These are phyloP conservation scores for Nibea coibor DNA, from an alignment of 2,113 vertebrate species.

Conservation along the genomic window DNA sequence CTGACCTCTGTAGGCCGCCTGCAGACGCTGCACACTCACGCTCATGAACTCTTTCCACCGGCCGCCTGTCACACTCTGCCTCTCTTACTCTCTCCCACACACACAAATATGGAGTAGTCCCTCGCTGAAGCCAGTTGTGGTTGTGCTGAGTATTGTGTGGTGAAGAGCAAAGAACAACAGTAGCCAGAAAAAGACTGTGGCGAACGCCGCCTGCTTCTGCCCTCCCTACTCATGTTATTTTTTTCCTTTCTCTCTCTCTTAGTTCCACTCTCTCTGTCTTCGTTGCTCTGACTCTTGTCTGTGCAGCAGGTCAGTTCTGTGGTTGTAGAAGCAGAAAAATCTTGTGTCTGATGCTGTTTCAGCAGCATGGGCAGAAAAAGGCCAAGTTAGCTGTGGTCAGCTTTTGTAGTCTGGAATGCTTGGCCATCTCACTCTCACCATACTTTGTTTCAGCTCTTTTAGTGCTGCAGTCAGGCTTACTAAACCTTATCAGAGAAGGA, in stretches of 20 bases:
- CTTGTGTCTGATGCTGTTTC: constrained; percentile 51
- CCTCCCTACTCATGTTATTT: constrained; percentile 21
- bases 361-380: constrained; percentile 49
- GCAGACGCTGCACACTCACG: constrained; percentile 38
- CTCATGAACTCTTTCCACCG: neutral
- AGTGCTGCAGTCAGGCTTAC: neutral
- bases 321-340: constrained; percentile 52
- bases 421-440: constrained; percentile 8
- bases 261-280: constrained; percentile 11
- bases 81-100: constrained; percentile 12
- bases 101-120: constrained; percentile 39
- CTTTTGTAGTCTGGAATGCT: constrained; percentile 41
- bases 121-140: constrained; percentile 57
- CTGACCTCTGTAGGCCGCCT: constrained; percentile 67
- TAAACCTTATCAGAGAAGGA: neutral
- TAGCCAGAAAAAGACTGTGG: constrained; percentile 79
- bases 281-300: neutral
- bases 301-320: constrained; percentile 47
- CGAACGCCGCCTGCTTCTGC: constrained; percentile 36
- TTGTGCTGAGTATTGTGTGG: constrained; percentile 65
- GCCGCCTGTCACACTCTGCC: neutral
- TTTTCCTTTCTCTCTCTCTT: constrained; percentile 8
- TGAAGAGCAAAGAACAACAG: constrained; percentile 70
- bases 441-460: constrained; percentile 18
- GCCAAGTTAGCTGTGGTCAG: constrained; percentile 60